Evolutionary conservation across 1,140 invertebrate genomes (phyloP).

Genomic region (Monomorium pharaonis): DNA sequence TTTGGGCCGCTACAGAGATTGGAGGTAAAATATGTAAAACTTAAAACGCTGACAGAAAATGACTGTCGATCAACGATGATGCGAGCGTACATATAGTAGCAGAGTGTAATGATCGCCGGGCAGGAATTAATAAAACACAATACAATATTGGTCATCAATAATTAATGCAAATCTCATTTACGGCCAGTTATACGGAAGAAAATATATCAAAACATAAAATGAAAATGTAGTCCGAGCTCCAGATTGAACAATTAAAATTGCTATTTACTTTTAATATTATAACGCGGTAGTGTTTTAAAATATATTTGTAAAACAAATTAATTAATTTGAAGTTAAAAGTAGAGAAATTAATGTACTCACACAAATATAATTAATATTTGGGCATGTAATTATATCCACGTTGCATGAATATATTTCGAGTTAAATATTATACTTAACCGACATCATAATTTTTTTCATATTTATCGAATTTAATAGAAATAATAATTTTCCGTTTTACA

Average conservation of each 20-base stretch:
- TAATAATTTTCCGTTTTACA: background rate
- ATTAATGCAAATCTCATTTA: slow-evolving; percentile 26
- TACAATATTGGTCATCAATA: slow-evolving; percentile 7
- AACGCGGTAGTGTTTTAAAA: background rate
- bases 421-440: background rate
- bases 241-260: background rate
- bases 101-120: background rate
- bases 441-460: background rate
- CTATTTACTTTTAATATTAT: background rate
- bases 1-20: background rate
- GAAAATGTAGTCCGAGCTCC: background rate
- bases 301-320: background rate
- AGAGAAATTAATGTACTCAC: background rate
- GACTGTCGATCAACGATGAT: slow-evolving; percentile 15
- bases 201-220: background rate
- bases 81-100: slow-evolving; percentile 5
- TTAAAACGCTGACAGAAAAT: slow-evolving; percentile 12
- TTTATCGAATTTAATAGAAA: background rate
- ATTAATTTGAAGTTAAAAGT: background rate
- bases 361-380: background rate
- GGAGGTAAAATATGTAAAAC: slow-evolving; percentile 33
- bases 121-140: slow-evolving; percentile 4
- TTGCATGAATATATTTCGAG: background rate
- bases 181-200: background rate
- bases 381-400: background rate